phyloP scores from a whole-genome alignment of 2,888 invertebrate genomes.

The Phengaris arion region DNA sequence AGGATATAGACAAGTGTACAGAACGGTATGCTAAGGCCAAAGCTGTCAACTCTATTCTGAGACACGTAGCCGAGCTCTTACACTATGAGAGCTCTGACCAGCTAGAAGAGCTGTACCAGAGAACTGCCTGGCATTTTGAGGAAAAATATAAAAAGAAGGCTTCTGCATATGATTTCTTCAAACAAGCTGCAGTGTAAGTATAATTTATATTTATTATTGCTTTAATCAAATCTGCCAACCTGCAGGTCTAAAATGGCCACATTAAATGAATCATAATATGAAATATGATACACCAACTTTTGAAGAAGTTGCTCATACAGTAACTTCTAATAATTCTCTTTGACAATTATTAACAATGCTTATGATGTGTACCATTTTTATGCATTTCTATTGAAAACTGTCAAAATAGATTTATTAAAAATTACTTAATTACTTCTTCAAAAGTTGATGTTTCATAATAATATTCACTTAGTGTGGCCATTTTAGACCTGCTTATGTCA shows the following conservation, averaged over 20 bases:
- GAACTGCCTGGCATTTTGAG: slow-evolving; percentile 99
- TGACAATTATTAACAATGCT: too few species aligned
- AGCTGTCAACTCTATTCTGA: slow-evolving; percentile 97
- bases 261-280: too few species aligned
- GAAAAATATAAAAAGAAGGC: slow-evolving; percentile 97
- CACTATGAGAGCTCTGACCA: slow-evolving; percentile 95
- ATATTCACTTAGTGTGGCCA: too few species aligned
- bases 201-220: background rate
- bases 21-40: slow-evolving; percentile 99
- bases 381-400: too few species aligned
- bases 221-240: background rate
- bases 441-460: too few species aligned
- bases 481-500: background rate
- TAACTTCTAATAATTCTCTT: too few species aligned
- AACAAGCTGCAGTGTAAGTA: slow-evolving; percentile 96
- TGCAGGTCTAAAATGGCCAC: too few species aligned
- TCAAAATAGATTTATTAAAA: too few species aligned
- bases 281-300: too few species aligned
- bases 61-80: slow-evolving; percentile 97
- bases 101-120: slow-evolving; percentile 95
- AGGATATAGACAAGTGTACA: slow-evolving; percentile 98
- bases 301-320: too few species aligned
- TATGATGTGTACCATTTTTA: too few species aligned
- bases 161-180: slow-evolving; percentile 98
- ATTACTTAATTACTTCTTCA: too few species aligned